Evolutionary conservation across 1,140 invertebrate species (phyloP), one percentile per base, ranked within the genome.

Genomic region (Drosophila pruinosa): DNA sequence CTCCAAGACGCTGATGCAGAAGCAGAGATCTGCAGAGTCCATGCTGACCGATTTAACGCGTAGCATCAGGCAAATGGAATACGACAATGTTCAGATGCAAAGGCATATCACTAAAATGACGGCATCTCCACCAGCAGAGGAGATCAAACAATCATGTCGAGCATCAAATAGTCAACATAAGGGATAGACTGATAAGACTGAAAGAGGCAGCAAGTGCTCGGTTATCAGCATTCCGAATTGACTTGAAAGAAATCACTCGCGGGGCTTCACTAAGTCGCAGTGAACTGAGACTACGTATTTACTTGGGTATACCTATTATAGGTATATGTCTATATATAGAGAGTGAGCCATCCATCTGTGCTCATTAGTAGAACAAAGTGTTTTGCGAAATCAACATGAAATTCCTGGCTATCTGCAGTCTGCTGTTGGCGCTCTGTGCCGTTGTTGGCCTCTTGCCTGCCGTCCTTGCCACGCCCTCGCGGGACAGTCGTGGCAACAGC

Each of bases 1-100:
- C 0, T 31, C 14, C 2, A 34, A 31, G 7, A 10, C 34, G 3
- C 48, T 83, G 3, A 2, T 28, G 2, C n/a, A 41, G 0, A 38
- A 68, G 36, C 64, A 86, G 24, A 68, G 65, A 0, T 45, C 53
- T 3, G 15, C 76, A 0, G 81, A 85, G 19, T 45, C 28, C 2
- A 74, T 53, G 38, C 4, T 85, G 2, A 77, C 77, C 0, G 80
- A 85, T 10, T 41, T 85, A 14, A 85, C 80, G 3, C 64, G 81
- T 0, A 65, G 57, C 53, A 85, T 85, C 2, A 59, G 53, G n/a
- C 61, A 74, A 41, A 50, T 86, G 22, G 81, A 85, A 22, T 86
- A 64, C 6, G 81, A 86, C 22, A 12, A 50, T 3, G 41, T 67
- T 2, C 14, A 61, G 3, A 6, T 22, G n/a, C 8, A 72, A 14